Evolutionary conservation across 2,888 invertebrate species (phyloP).

Genomic region (Pollenia amentaria): DNA sequence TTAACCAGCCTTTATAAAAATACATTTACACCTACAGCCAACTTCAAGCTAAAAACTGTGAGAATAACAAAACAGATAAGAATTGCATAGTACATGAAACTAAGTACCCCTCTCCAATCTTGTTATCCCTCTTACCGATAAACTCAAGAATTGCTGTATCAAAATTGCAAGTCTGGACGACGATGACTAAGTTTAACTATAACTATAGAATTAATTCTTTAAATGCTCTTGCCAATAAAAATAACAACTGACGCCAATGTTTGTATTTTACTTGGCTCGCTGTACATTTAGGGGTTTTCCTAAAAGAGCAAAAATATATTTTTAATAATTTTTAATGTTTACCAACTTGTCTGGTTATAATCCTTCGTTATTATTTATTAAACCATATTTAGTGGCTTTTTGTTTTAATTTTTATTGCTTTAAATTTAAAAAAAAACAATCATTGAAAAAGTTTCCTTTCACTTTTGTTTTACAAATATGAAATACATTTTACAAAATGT

Average conservation of each 20-base stretch:
- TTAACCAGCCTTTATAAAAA: no score
- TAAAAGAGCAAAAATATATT: slow-evolving; percentile 3
- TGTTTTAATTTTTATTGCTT: slow-evolving; percentile 49
- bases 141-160: no score
- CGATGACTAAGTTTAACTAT: no score
- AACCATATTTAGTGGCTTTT: slow-evolving; percentile 61
- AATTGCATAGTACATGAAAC: no score
- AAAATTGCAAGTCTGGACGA: no score
- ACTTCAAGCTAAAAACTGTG: no score
- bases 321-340: slow-evolving; percentile 64
- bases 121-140: no score
- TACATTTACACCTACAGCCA: no score
- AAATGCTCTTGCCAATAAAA: background rate
- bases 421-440: background rate
- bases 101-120: no score
- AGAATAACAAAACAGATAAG: no score
- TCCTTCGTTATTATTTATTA: slow-evolving; percentile 68
- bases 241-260: background rate
- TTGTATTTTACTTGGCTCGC: background rate
- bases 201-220: slow-evolving; percentile 1
- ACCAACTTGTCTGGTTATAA: slow-evolving; percentile 66
- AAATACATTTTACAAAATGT: background rate
- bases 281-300: background rate
- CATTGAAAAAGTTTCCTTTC: background rate
- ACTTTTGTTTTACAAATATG: background rate